phyloP scores from a whole-genome alignment of 2,113 vertebrate species.

The Otocyon megalotis region DNA sequence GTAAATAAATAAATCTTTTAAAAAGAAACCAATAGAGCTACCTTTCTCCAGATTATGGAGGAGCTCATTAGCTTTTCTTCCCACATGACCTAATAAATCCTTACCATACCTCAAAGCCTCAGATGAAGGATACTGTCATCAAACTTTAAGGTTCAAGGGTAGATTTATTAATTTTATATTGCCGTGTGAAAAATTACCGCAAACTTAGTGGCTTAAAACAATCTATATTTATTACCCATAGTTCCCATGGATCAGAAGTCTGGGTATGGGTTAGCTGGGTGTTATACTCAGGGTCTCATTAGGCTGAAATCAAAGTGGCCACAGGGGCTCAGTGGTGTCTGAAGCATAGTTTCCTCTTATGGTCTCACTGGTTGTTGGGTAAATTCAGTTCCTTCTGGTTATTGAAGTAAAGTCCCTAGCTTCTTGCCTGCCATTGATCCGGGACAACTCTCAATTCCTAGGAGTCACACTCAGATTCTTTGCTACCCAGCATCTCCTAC shows the following conservation, averaged over 20 bases:
- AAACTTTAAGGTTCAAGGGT: neutral
- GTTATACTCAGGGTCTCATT: neutral
- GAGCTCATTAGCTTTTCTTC: neutral
- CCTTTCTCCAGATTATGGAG: neutral
- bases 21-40: neutral
- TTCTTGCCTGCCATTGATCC: neutral
- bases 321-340: neutral
- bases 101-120: neutral
- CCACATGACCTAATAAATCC: neutral
- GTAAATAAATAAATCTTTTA: neutral
- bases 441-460: neutral
- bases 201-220: neutral
- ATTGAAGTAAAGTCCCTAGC: neutral
- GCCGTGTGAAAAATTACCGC: neutral
- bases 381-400: neutral
- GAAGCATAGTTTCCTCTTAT: neutral
- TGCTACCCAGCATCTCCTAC: neutral
- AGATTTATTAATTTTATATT: slow-evolving; percentile 6
- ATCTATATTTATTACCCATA: neutral
- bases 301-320: neutral
- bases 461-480: neutral
- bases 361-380: neutral
- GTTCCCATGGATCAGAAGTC: neutral
- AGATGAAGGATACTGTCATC: neutral
- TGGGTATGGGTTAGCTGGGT: neutral